Evolutionary conservation across 2,113 vertebrate species (phyloP).

Genomic region (Aviceda subcristata): DNA sequence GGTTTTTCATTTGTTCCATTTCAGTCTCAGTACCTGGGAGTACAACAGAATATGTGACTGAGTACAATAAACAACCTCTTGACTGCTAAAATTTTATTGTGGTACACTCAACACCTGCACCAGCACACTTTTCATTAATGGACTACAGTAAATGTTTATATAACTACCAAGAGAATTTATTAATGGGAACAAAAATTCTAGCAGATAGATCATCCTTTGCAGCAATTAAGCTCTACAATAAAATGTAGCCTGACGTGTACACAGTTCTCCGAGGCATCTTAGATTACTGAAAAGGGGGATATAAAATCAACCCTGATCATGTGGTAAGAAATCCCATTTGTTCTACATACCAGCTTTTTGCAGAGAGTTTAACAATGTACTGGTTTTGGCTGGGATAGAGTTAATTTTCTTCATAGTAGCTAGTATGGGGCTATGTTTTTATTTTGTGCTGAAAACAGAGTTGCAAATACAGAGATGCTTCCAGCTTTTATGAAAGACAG

Average conservation of each 20-base stretch:
- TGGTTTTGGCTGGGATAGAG: too few relatives aligned
- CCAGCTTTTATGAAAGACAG: neutral
- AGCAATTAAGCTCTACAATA: constrained; percentile 33
- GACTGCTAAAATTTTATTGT: constrained; percentile 25
- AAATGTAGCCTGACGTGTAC: neutral
- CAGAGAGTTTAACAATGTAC: neutral
- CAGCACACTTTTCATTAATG: constrained; percentile 17
- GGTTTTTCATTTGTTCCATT: neutral
- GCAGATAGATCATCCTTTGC: constrained; percentile 10
- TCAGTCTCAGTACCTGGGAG: neutral
- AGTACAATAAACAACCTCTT: constrained; percentile 22
- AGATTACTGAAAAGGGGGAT: neutral
- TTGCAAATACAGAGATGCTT: too few relatives aligned
- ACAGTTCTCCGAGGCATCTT: neutral
- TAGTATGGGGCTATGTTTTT: too few relatives aligned
- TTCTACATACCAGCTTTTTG: neutral
- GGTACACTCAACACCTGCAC: constrained; percentile 39
- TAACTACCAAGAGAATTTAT: constrained; percentile 38
- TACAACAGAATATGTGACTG: neutral
- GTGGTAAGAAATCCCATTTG: neutral
- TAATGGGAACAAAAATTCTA: constrained; percentile 25
- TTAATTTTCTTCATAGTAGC: too few relatives aligned
- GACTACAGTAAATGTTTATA: constrained; percentile 49
- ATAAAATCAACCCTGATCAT: neutral
- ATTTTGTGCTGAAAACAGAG: too few relatives aligned